These are phyloP conservation scores for Papilio glaucus DNA, from an alignment of 1,140 invertebrate genomes.

Conservation along the genomic window DNA sequence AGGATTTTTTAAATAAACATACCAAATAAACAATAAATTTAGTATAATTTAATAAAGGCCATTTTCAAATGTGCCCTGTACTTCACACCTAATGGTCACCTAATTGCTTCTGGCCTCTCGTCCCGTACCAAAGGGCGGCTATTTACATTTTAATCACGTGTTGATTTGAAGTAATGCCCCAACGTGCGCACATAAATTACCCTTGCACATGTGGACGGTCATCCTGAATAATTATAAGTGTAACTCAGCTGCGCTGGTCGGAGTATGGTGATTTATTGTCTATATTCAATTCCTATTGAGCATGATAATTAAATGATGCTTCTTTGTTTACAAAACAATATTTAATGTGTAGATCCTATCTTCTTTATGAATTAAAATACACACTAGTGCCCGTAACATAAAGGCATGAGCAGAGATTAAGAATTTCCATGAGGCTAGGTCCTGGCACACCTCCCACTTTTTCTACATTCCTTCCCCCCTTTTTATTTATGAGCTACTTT, in stretches of 20 bases:
- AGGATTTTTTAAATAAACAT: background rate
- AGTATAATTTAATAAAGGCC: background rate
- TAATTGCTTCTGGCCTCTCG: conserved; percentile 56
- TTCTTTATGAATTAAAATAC: too few relatives aligned
- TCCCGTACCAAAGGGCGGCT: conserved; percentile 56
- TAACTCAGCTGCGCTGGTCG: background rate
- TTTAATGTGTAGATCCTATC: too few relatives aligned
- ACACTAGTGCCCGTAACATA: too few relatives aligned
- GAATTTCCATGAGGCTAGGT: too few relatives aligned
- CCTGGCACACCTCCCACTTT: too few relatives aligned
- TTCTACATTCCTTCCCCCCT: too few relatives aligned
- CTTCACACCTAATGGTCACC: conserved; percentile 40
- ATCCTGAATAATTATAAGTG: conserved; percentile 33
- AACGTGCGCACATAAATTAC: conserved; percentile 54
- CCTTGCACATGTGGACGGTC: conserved; percentile 42
- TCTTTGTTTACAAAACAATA: too few relatives aligned
- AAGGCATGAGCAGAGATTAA: too few relatives aligned
- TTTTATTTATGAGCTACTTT: too few relatives aligned
- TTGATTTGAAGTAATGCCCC: conserved; percentile 70
- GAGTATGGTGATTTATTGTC: background rate
- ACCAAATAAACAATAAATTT: background rate
- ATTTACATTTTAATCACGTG: conserved; percentile 79
- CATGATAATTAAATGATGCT: background rate
- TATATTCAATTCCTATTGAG: background rate
- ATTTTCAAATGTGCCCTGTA: background rate